phyloP scores from a whole-genome alignment of 2,113 vertebrate genomes.

The Emydocephalus ijimae region DNA sequence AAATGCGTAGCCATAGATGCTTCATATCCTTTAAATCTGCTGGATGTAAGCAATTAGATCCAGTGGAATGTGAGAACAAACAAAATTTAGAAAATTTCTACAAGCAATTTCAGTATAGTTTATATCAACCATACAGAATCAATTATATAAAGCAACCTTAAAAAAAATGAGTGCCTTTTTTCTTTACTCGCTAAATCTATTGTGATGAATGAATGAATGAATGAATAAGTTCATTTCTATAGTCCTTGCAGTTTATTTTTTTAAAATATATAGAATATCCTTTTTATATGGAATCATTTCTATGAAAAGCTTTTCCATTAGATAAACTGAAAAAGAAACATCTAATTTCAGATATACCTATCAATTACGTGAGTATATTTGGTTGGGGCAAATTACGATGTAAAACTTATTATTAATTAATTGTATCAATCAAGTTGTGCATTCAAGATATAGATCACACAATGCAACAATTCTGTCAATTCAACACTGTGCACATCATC shows the following conservation, averaged over 20 bases:
- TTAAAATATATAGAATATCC: not conserved
- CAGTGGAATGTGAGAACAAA: not conserved
- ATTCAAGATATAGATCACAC: accelerated
- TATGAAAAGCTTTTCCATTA: not conserved
- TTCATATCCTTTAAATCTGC: not conserved
- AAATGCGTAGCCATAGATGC: not conserved
- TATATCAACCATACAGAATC: not conserved
- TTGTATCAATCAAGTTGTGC: not conserved
- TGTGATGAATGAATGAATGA: not conserved
- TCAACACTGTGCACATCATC: not conserved
- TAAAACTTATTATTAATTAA: not conserved
- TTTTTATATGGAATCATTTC: not conserved
- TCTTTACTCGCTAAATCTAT: not conserved
- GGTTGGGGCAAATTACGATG: constrained; percentile 7
- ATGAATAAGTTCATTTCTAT: not conserved
- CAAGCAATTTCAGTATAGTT: too few relatives aligned
- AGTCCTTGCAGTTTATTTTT: not conserved
- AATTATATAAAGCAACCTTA: not conserved
- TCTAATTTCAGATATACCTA: not conserved
- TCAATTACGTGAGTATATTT: not conserved
- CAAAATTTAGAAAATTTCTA: not conserved
- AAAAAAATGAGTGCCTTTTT: not conserved
- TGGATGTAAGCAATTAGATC: not conserved
- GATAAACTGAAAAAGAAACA: accelerated
- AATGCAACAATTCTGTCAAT: constrained; percentile 14